Evolutionary conservation across 2,888 invertebrate genomes (phyloP).

Genomic region (Himalopsyche tibetana): DNA sequence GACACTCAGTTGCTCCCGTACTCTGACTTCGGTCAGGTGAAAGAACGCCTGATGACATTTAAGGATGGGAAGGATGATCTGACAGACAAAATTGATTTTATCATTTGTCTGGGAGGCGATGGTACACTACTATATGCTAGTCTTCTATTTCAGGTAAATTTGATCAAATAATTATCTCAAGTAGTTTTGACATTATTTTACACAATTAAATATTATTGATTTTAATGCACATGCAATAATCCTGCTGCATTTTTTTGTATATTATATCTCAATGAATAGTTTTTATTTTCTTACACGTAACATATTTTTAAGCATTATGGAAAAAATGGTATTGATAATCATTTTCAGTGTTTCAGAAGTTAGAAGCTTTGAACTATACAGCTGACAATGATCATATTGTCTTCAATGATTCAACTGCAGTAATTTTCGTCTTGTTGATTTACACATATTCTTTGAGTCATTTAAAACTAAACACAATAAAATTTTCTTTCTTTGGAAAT

Average conservation of each 20-base stretch:
- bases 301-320: no score
- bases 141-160: slow-evolving; percentile 85
- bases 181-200: slow-evolving; percentile 66
- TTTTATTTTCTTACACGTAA: no score
- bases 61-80: slow-evolving; percentile 95
- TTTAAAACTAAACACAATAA: no score
- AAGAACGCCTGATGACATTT: slow-evolving; percentile 91
- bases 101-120: slow-evolving; percentile 97
- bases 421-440: no score
- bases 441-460: no score
- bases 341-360: no score
- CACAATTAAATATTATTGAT: background rate
- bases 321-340: no score
- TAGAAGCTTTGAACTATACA: no score
- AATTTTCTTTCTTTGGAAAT: no score
- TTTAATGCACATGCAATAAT: background rate
- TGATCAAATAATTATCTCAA: background rate
- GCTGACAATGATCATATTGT: no score
- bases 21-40: slow-evolving; percentile 84
- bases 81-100: slow-evolving; percentile 97
- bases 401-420: no score
- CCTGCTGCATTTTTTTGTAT: background rate
- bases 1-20: slow-evolving; percentile 87
- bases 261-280: background rate
- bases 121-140: slow-evolving; percentile 98